These are phyloP conservation scores for Nasonia giraulti DNA, from an alignment of 1,140 invertebrate species.

Conservation along the genomic window DNA sequence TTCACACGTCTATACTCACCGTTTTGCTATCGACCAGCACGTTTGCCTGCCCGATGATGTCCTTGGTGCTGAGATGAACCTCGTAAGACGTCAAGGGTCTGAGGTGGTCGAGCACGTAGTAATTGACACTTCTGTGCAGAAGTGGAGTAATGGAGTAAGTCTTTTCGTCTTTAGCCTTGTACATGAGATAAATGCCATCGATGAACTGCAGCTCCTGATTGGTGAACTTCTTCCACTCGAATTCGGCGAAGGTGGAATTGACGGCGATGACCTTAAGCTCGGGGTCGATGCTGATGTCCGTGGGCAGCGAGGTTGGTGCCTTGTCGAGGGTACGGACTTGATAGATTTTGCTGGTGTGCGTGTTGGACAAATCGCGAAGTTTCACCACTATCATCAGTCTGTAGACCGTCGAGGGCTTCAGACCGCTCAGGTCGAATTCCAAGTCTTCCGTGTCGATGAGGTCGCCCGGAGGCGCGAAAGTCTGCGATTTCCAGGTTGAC, in stretches of 20 bases:
- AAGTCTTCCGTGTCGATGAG: conserved; percentile 88
- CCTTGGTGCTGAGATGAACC: conserved; percentile 85
- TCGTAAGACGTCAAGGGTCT: conserved; percentile 84
- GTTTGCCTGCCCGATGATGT: conserved; percentile 83
- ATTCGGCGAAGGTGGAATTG: conserved; percentile 84
- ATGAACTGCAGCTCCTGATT: conserved; percentile 86
- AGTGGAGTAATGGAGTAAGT: conserved; percentile 84
- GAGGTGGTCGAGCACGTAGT: conserved; percentile 83
- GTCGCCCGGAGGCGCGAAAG: conserved; percentile 88
- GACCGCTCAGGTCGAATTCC: conserved; percentile 85
- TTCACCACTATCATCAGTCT: conserved; percentile 86
- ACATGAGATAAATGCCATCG: conserved; percentile 83
- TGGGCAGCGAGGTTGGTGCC: conserved; percentile 74
- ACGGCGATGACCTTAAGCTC: conserved; percentile 82
- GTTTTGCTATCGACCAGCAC: conserved; percentile 82
- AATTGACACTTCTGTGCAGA: conserved; percentile 84
- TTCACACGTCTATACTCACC: conserved; percentile 70
- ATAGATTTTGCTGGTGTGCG: conserved; percentile 83
- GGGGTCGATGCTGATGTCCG: conserved; percentile 82
- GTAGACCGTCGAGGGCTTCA: conserved; percentile 88
- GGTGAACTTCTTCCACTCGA: conserved; percentile 88
- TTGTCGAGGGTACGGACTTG: conserved; percentile 80
- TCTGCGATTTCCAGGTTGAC: conserved; percentile 85
- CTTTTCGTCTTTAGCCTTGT: conserved; percentile 82
- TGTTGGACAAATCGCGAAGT: conserved; percentile 82